phyloP scores from a whole-genome alignment of 2,888 invertebrate genomes.

The Zaprionus bogoriensis region DNA sequence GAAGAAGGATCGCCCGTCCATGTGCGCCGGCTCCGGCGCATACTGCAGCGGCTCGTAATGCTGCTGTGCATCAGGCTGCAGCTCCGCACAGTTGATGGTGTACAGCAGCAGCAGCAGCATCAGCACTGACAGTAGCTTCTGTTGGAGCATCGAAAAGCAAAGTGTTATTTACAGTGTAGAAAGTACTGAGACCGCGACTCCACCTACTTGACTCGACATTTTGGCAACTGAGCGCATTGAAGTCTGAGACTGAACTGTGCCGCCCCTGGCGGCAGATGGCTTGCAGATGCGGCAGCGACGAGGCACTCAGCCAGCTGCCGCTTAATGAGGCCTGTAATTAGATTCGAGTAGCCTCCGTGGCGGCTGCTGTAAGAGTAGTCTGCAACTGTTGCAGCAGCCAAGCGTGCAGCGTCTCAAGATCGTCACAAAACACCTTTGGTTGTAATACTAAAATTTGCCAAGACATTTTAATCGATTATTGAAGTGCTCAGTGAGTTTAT shows the following conservation, averaged over 20 bases:
- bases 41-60: slow-evolving; percentile 11
- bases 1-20: slow-evolving; percentile 67
- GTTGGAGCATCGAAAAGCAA: too few species aligned
- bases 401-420: slow-evolving; percentile 26
- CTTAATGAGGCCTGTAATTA: slow-evolving; percentile 66
- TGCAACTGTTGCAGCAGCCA: slow-evolving; percentile 31
- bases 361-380: not conserved
- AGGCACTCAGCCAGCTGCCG: slow-evolving; percentile 11
- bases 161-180: too few species aligned
- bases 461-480: not conserved
- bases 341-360: slow-evolving; percentile 11
- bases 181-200: too few species aligned
- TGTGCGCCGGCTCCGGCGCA: slow-evolving; percentile 18
- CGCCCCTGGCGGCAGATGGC: not conserved
- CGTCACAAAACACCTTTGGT: not conserved
- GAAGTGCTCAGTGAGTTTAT: too few species aligned
- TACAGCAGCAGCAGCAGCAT: slow-evolving; percentile 40
- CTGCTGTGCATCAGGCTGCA: slow-evolving; percentile 14
- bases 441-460: not conserved
- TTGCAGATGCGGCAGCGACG: too few species aligned
- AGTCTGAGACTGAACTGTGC: slow-evolving; percentile 43
- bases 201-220: slow-evolving; percentile 44
- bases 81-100: slow-evolving; percentile 5
- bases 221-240: slow-evolving; percentile 38
- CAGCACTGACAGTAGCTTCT: too few species aligned